Percentiles rank a stretch among this genome's conserved stretches.
These are phyloP conservation scores for Stegastes partitus DNA, from an alignment of 2,113 vertebrate genomes.

Conservation along the genomic window DNA sequence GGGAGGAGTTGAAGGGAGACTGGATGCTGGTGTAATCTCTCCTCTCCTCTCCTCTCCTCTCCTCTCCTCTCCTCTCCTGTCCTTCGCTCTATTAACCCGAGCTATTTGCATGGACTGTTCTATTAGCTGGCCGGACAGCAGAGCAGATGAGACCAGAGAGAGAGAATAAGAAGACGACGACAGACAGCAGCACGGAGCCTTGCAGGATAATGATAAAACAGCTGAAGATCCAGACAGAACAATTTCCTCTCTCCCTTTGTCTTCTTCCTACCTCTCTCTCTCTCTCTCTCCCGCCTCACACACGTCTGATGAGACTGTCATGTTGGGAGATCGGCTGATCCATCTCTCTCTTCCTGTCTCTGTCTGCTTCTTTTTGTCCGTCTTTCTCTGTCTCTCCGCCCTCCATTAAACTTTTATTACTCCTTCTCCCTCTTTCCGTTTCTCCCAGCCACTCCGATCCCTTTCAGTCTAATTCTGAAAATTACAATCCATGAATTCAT, in stretches of 20 bases:
- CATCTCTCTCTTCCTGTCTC: slow-evolving; percentile 45
- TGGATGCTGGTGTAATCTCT: slow-evolving; percentile 12
- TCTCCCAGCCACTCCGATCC: slow-evolving; percentile 26
- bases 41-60: slow-evolving; percentile 7
- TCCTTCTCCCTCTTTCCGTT: slow-evolving; percentile 19
- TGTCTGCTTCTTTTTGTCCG: not conserved
- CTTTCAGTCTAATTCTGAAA: slow-evolving; percentile 46
- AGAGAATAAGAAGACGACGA: not conserved
- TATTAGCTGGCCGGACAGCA: slow-evolving; percentile 70
- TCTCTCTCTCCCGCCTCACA: slow-evolving; percentile 1
- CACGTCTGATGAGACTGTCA: slow-evolving; percentile 67
- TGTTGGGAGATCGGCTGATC: slow-evolving; percentile 48
- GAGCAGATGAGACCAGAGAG: slow-evolving; percentile 65
- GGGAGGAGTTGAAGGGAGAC: slow-evolving; percentile 11
- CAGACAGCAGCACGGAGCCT: slow-evolving; percentile 25
- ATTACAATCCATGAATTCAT: slow-evolving; percentile 61
- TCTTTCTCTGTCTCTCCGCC: slow-evolving; percentile 23
- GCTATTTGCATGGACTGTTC: slow-evolving; percentile 72
- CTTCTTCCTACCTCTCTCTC: not conserved
- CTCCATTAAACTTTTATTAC: slow-evolving; percentile 65
- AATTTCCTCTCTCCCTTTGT: slow-evolving; percentile 52
- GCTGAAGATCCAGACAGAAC: slow-evolving; percentile 57
- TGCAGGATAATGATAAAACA: slow-evolving; percentile 60
- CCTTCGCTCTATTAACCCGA: slow-evolving; percentile 68
- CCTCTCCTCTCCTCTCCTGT: slow-evolving; percentile 24